Evolutionary conservation across 2,888 invertebrate genomes (phyloP), one percentile per base, ranked within the genome.

Genomic region (Synanthedon tipuliformis): DNA sequence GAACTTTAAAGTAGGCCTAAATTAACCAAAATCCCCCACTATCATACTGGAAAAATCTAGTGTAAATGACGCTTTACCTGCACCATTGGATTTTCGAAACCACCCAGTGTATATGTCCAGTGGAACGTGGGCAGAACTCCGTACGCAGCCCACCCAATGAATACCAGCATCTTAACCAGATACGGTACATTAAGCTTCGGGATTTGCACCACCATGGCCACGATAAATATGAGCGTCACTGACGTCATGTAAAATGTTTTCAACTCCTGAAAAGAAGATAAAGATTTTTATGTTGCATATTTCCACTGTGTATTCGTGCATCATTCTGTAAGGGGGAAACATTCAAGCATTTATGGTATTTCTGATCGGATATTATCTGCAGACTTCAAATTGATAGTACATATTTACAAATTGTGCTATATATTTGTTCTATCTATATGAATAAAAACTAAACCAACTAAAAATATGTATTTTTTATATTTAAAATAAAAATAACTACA

Each of bases 121-220:
- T 98, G 98, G 52, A 94, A 78, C 2, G 97, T 94, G 2, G 98
- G 98, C 59, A 97, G 88, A 4, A 98, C 91, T 1, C 98, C 98
- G 69, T 96, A 97, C 12, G 91, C 92, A 4, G 95, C 95, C 95
- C 96, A 96, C 7, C 90, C 90, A 55, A 95, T 92, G 77, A 96
- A 95, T 55, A 95, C 92, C 53, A 91, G 84, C 83, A 96, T 90
- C 80, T 94, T 94, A 40, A 93, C 89, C 59, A 91, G 88, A 56
- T 92, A 89, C 13, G 93, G 90, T 5, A 94, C 89, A 57, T 92
- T 89, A 56, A 94, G 86, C 49, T 89, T 84, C 1, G 95, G 95
- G 57, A 95, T 88, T 75, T 96, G 96, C 50, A 95, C 88, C 55
- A 90, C 81, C 90, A 97, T 93, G 11, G 96, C 95, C 57, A 92